Percentiles rank a stretch among this genome's conserved stretches.
phyloP scores from a whole-genome alignment of 2,113 vertebrate species.

The Pipra filicauda region DNA sequence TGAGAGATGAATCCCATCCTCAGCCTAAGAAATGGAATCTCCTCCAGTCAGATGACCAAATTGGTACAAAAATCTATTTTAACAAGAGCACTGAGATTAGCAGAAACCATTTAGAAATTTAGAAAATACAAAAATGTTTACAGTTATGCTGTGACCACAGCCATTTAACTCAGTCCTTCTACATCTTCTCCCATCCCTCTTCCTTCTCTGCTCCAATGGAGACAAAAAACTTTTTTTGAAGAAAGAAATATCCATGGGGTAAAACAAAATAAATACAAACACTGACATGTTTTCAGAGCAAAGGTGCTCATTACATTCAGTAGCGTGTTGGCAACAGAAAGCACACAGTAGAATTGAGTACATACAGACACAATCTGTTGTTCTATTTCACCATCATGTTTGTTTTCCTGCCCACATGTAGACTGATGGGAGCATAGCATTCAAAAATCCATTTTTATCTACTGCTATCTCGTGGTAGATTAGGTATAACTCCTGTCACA shows the following conservation, averaged over 20 bases:
- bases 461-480: not conserved
- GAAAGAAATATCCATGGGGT: not conserved
- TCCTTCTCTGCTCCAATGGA: not conserved
- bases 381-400: not conserved
- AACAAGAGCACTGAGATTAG: not conserved
- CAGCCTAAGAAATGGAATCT: not conserved
- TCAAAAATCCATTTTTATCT: not conserved
- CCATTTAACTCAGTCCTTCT: not conserved
- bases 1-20: not conserved
- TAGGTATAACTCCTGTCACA: not conserved
- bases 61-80: not conserved
- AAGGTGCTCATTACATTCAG: not conserved
- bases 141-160: not conserved
- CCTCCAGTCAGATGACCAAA: not conserved
- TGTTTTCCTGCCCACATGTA: not conserved
- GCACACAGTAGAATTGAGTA: not conserved
- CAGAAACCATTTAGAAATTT: not conserved
- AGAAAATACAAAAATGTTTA: not conserved
- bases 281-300: not conserved
- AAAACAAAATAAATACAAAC: not conserved
- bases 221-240: not conserved
- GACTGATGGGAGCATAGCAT: not conserved
- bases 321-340: not conserved
- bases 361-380: not conserved
- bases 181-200: not conserved